phyloP scores from a whole-genome alignment of 2,113 vertebrate genomes.

The Rhinogobius similis region DNA sequence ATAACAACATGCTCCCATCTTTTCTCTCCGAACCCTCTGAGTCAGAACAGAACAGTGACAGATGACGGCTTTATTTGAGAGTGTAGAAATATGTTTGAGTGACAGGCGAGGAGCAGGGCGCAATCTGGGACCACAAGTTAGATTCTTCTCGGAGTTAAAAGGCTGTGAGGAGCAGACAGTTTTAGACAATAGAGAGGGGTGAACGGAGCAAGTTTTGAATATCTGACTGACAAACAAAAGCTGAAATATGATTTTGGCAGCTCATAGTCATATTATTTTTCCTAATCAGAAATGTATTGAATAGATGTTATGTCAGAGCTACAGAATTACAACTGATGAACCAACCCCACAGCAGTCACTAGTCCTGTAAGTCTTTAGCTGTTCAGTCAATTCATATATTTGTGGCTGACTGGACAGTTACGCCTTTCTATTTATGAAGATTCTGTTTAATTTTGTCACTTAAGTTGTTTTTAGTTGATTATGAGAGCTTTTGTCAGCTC shows the following conservation, averaged over 20 bases:
- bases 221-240: neutral
- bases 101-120: neutral
- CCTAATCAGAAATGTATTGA: neutral
- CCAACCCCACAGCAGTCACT: too few relatives aligned
- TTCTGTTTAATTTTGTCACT: too few relatives aligned
- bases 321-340: neutral
- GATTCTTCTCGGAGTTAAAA: neutral
- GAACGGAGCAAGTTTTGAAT: neutral
- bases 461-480: too few relatives aligned
- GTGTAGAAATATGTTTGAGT: conserved; percentile 2
- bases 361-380: too few relatives aligned
- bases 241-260: neutral
- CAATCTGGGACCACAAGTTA: neutral
- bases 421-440: too few relatives aligned
- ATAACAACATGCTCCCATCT: neutral
- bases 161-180: neutral
- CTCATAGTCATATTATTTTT: neutral
- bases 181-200: neutral
- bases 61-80: conserved; percentile 7
- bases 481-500: too few relatives aligned
- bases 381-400: too few relatives aligned
- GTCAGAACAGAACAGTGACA: conserved; percentile 1
- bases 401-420: too few relatives aligned
- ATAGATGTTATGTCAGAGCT: neutral
- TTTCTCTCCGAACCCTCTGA: neutral